Evolutionary conservation across 2,888 invertebrate genomes (phyloP).

Genomic region (Rhyacophila evoluta): DNA sequence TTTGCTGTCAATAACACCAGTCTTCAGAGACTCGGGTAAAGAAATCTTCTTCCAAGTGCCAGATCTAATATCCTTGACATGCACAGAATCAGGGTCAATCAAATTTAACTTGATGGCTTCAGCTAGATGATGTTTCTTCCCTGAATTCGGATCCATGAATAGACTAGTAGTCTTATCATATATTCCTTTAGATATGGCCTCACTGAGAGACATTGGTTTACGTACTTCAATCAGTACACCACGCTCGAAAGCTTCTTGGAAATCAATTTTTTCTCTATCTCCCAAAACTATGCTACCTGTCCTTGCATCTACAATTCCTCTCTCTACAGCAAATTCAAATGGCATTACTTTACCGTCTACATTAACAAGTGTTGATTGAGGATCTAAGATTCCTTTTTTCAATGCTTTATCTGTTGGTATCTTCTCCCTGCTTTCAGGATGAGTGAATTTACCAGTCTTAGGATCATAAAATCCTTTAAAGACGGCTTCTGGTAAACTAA

Average conservation of each 20-base stretch:
- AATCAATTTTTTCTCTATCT: constrained; percentile 76
- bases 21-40: constrained; percentile 82
- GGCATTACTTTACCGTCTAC: constrained; percentile 85
- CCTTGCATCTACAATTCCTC: constrained; percentile 81
- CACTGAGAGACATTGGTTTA: constrained; percentile 83
- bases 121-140: constrained; percentile 81
- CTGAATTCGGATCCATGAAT: constrained; percentile 86
- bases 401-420: constrained; percentile 87
- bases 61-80: constrained; percentile 81
- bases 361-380: constrained; percentile 86
- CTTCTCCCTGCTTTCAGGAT: constrained; percentile 83
- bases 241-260: constrained; percentile 87
- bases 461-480: constrained; percentile 92
- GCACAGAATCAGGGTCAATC: constrained; percentile 86
- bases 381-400: constrained; percentile 85
- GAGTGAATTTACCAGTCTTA: constrained; percentile 83
- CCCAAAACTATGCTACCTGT: constrained; percentile 77
- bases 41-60: constrained; percentile 83
- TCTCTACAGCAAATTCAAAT: constrained; percentile 84
- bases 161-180: constrained; percentile 82
- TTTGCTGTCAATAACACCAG: constrained; percentile 79
- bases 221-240: constrained; percentile 85
- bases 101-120: constrained; percentile 86
- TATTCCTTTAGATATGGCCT: constrained; percentile 84
- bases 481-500: constrained; percentile 90